Evolutionary conservation across 92 coral and sea anemone species (phyloP).

Genomic region (Epizoanthus fatuus): DNA sequence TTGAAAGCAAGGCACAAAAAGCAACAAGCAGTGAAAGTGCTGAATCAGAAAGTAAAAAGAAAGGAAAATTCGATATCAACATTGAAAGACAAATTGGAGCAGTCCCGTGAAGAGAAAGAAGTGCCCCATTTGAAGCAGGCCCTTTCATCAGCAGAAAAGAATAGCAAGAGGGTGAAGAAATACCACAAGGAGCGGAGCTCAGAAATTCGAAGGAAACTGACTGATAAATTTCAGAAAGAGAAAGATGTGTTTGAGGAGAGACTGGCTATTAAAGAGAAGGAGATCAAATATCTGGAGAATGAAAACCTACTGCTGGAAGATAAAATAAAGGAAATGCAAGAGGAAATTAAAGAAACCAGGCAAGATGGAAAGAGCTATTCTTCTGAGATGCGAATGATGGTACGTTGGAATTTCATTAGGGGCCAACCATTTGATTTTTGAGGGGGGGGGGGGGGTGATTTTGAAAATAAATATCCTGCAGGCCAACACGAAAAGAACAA

Average conservation of each 20-base stretch:
- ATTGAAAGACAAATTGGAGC: neutral
- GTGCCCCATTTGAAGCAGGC: neutral
- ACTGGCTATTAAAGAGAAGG: neutral
- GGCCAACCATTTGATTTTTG: neutral
- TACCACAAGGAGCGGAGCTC: neutral
- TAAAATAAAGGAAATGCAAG: conserved; percentile 2
- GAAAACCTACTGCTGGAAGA: conserved; percentile 22
- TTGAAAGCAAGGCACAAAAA: neutral
- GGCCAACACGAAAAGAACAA: too few species aligned
- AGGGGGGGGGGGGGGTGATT: neutral
- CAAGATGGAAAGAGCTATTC: conserved; percentile 32
- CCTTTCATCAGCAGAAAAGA: neutral
- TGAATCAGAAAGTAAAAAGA: neutral
- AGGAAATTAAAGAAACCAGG: neutral
- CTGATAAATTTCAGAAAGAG: neutral
- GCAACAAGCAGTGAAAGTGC: neutral
- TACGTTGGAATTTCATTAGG: neutral
- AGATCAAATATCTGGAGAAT: conserved; percentile 7
- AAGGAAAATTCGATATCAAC: neutral
- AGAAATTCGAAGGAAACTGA: neutral
- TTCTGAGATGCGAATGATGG: conserved; percentile 14
- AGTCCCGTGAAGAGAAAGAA: neutral
- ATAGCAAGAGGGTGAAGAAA: neutral
- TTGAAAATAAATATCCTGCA: neutral
- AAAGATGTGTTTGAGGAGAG: neutral